Evolutionary conservation across 2,888 invertebrate species (phyloP).

Genomic region (Tenodera sinensis): DNA sequence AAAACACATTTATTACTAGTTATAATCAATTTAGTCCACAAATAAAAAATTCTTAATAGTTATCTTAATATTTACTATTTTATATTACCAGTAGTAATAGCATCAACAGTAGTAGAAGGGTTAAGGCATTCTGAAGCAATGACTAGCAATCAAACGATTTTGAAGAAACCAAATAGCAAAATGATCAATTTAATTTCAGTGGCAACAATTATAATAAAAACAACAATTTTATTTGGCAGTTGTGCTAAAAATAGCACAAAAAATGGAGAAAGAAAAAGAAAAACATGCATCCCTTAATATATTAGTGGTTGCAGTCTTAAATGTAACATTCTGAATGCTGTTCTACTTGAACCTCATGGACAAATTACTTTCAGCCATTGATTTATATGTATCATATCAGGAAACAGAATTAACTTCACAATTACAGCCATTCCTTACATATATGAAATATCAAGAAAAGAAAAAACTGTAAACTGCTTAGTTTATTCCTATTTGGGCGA

Average conservation of each 20-base stretch:
- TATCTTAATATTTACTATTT: background rate
- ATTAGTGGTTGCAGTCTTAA: background rate
- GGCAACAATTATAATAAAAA: background rate
- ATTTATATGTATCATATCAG: background rate
- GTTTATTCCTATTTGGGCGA: background rate
- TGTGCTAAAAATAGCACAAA: background rate
- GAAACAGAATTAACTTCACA: background rate
- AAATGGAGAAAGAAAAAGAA: background rate
- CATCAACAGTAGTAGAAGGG: background rate
- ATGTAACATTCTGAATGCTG: background rate
- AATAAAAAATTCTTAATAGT: background rate
- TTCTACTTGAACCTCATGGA: background rate
- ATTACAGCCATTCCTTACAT: background rate
- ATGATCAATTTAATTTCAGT: background rate
- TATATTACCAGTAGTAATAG: background rate
- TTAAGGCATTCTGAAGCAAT: background rate
- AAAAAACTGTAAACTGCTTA: background rate
- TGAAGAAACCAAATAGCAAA: background rate
- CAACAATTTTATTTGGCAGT: background rate
- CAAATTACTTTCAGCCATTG: background rate
- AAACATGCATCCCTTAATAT: background rate
- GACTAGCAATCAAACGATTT: background rate
- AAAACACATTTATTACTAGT: background rate
- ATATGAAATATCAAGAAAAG: background rate
- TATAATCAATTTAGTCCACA: background rate